Base-by-base conservation (phyloP, 2,888 invertebrate genomes). In the Ferrisia virgata region DNA sequence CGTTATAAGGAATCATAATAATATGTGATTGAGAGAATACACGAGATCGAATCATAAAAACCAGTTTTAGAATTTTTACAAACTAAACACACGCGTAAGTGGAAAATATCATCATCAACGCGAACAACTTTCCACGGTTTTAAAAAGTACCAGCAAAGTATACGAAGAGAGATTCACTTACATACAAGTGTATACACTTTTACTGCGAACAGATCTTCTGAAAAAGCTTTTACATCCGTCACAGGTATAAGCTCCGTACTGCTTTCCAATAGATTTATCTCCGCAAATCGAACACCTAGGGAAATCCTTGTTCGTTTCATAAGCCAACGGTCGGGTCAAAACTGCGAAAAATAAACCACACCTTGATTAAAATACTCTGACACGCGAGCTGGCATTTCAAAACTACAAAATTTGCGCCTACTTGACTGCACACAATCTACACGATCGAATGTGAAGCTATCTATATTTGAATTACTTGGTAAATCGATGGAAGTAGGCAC, bases 221-320 rank as follows among this genome's bases (percentile, higher is more conserved):
- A 84, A 84, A 47, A 84, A 84, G 36, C 84, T 64, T 39, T 84
- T 84, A 58, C 84, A 84, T 47, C 84, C 84, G 18, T 84, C 84
- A 39, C 84, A 84, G 13, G 79, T 79, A 28, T 78, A 79, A 31
- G 84, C 84, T 53, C 84, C 84, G 36, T 84, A 84, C 9, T 84
- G 84, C 22, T 84, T 84, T 1, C 84, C 84, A 22, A 79, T 84
- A 5, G 84, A 84, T 18, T 84, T 84, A 79, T 84, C 84, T 31
- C 79, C 84, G 36, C 84, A 84, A 39, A 84, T 58, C 0, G 43
- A 78, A 39, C 84, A 84, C 13, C 78, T 53, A 0, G 84, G 84
- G 18, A 28, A 72, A 9, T 83, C 82, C 43, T 69, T 82, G 3
- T 43, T n/a, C 15, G 1, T 13, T n/a, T 76, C 33, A 1, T 11